A percentile compares a stretch with the other conserved stretches of the same genome.
Evolutionary conservation across 2,888 invertebrate species (phyloP).

Genomic region (Troglohyphantes excavatus): DNA sequence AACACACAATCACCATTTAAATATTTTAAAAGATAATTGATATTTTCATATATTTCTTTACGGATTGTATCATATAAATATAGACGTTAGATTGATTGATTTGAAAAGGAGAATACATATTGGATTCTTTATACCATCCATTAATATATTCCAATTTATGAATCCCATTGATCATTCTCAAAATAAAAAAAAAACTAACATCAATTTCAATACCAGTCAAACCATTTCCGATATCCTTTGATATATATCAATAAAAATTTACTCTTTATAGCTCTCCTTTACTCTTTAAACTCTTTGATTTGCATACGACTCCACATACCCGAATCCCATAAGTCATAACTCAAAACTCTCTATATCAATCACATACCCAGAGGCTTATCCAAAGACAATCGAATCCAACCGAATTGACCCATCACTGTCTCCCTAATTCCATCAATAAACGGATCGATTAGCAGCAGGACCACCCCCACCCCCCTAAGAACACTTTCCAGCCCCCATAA

Average conservation of each 20-base stretch:
- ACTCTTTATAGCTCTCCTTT: no score
- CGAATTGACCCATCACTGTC: slow-evolving; percentile 28
- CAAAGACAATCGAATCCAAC: slow-evolving; percentile 27
- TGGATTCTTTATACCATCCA: no score
- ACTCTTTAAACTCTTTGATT: no score
- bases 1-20: no score
- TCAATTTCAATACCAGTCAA: neutral
- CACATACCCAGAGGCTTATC: neutral
- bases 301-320: neutral
- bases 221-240: neutral
- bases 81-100: no score
- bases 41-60: no score
- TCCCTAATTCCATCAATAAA: slow-evolving; percentile 16
- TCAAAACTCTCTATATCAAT: neutral
- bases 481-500: slow-evolving; percentile 24
- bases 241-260: neutral
- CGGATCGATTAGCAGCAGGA: slow-evolving; percentile 27
- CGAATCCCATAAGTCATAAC: neutral
- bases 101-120: no score
- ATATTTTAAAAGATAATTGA: no score
- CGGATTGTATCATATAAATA: no score
- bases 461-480: neutral
- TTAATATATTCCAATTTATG: neutral
- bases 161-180: neutral
- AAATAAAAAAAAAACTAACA: neutral